A percentile compares a stretch with the other conserved stretches of the same genome.
Conservation (phyloP, 2,113 vertebrate genomes). For the Rafetus swinhoei region DNA sequence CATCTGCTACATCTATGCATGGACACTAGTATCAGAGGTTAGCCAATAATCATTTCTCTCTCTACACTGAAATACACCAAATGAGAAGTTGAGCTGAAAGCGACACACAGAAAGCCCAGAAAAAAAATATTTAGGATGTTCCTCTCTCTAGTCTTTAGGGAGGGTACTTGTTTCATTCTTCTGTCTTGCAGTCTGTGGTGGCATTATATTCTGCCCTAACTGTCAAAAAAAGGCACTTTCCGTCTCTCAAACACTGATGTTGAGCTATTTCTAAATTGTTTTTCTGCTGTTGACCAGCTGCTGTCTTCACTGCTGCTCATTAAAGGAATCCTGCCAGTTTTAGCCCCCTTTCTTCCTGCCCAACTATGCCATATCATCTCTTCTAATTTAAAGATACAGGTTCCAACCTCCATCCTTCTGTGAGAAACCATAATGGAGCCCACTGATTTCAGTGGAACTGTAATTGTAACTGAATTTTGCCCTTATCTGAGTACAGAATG, state of each 20-base stretch:
- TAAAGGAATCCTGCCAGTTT: background rate
- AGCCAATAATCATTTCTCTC: background rate
- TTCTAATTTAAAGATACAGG: background rate
- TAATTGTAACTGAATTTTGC: background rate
- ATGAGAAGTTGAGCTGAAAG: background rate
- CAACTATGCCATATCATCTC: background rate
- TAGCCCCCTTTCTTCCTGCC: background rate
- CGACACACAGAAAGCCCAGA: background rate
- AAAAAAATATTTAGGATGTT: background rate
- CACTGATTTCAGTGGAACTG: background rate
- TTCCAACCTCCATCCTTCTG: background rate
- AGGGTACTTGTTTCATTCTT: background rate
- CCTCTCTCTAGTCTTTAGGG: background rate
- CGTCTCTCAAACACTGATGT: too few species aligned
- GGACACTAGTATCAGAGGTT: background rate
- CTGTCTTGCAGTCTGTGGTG: background rate
- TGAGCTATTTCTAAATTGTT: background rate
- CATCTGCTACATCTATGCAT: background rate
- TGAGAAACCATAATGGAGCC: background rate
- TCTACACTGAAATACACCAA: background rate
- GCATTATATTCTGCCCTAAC: background rate
- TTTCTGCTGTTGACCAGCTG: background rate
- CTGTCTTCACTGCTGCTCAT: background rate
- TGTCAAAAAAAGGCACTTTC: background rate
- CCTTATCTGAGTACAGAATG: background rate